Base-by-base conservation (phyloP, 2,888 invertebrate species). In the Petrolisthes manimaculis region DNA sequence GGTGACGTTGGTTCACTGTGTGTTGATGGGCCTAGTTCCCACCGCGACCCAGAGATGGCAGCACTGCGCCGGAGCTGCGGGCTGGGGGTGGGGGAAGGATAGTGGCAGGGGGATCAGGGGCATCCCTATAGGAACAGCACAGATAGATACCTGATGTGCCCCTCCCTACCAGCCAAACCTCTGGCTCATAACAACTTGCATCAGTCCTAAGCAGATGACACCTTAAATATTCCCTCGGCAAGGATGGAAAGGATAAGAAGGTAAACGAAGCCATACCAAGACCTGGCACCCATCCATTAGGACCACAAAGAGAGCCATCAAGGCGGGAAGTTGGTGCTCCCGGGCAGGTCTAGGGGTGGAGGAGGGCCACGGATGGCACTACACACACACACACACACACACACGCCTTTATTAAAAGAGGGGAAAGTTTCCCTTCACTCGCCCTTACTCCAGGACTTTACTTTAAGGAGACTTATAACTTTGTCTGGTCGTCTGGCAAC, bases 1-100 rank as follows among this genome's bases (percentile, higher is more conserved):
- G 87, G 83, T 83, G 79, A 87, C 83, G 87, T 87, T 78, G 83
- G 69, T 87, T 83, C 83, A 83, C 87, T 79, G 83, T 78, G 77
- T 84, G 87, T 87, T 87, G 87, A 87, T 87, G 83, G 83, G 77
- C 78, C 83, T 54, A 77, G 83, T 87, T 83, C 54, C 56, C 56
- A 71, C 69, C 67, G 69, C 79, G 37, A 56, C 79, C 87, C 87
- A 83, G 55, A 87, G 87, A 87, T 87, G 87, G 87, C 83, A 87
- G 81, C 83, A 87, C 83, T 78, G 83, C 69, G 86, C 86, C 86
- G 74, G 86, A 86, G 79, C 74, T 78, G 77, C 14, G 61, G 84
- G 84, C 51, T 9, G 84, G 75, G 75, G 56, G 81, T 74, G 55
- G 9, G 74, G 54, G 74, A n/a, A n/a, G 12, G 12, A 9, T 21